Conservation (phyloP, 2,113 vertebrate genomes). For the Gadus macrocephalus region DNA sequence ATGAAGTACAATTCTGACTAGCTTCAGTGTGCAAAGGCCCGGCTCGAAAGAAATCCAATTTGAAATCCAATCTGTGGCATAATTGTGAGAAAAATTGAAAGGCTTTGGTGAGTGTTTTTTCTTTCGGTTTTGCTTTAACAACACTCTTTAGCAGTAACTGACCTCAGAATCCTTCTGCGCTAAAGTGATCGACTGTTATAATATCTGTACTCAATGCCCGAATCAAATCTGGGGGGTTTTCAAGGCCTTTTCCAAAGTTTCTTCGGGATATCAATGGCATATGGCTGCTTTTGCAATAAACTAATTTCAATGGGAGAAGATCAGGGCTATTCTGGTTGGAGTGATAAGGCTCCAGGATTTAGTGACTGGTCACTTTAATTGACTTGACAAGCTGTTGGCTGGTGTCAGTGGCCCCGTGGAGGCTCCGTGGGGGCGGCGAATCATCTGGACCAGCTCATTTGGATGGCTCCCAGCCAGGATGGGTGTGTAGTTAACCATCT, state of each 20-base stretch:
- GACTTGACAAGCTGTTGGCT: slow-evolving; percentile 7
- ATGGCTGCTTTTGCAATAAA: no score
- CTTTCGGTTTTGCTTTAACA: slow-evolving; percentile 14
- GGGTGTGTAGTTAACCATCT: slow-evolving; percentile 61
- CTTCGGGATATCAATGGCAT: no score
- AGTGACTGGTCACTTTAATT: neutral
- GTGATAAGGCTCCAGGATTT: no score
- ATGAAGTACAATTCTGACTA: slow-evolving; percentile 37
- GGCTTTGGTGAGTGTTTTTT: slow-evolving; percentile 27
- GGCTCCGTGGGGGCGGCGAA: slow-evolving; percentile 38
- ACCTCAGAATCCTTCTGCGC: slow-evolving; percentile 22
- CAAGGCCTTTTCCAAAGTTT: no score
- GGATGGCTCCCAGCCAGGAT: slow-evolving; percentile 53
- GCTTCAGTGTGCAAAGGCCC: slow-evolving; percentile 17
- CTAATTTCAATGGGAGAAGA: no score
- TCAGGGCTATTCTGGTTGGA: no score
- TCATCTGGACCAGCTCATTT: slow-evolving; percentile 47
- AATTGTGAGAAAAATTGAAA: slow-evolving; percentile 42
- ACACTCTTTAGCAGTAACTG: slow-evolving; percentile 19
- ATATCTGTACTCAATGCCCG: neutral
- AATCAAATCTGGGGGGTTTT: no score
- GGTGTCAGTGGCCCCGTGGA: slow-evolving; percentile 26
- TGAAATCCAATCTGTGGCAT: slow-evolving; percentile 43
- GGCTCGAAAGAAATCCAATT: slow-evolving; percentile 49
- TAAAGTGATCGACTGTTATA: slow-evolving; percentile 22